Evolutionary conservation across 2,888 invertebrate species (phyloP).

Genomic region (Harmothoe impar): DNA sequence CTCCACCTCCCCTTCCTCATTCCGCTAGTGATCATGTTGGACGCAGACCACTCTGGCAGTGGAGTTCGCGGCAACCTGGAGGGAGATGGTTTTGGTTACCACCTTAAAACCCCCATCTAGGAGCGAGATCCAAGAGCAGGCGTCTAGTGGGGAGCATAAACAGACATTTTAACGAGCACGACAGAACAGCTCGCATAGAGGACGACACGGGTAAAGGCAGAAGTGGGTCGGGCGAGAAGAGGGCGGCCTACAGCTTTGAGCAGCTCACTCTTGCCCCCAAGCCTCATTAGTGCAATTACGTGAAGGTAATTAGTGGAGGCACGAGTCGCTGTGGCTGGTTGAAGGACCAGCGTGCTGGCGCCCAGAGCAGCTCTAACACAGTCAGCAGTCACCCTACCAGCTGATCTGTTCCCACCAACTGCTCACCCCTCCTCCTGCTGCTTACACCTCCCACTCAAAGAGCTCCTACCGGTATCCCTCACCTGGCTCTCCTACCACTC

Average conservation of each 20-base stretch:
- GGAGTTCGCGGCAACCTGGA: too few relatives aligned
- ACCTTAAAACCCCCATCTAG: too few relatives aligned
- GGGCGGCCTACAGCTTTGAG: neutral
- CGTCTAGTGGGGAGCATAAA: neutral
- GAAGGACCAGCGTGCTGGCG: too few relatives aligned
- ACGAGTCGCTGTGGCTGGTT: too few relatives aligned
- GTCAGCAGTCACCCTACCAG: neutral
- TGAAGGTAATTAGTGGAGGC: conserved; percentile 21
- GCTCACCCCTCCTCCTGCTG: neutral
- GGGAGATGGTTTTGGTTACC: too few relatives aligned
- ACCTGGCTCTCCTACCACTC: neutral
- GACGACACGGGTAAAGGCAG: neutral
- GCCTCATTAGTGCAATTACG: conserved; percentile 39
- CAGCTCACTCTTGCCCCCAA: conserved; percentile 10
- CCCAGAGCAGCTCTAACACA: neutral
- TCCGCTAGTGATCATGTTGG: too few relatives aligned
- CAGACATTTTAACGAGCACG: conserved; percentile 7
- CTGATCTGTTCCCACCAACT: neutral
- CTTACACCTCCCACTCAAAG: neutral
- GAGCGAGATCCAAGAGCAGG: too few relatives aligned
- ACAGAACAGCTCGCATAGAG: neutral
- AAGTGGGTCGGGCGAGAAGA: neutral
- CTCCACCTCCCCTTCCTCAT: too few relatives aligned
- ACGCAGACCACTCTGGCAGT: too few relatives aligned
- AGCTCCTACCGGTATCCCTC: neutral